Evolutionary conservation across 2,888 invertebrate genomes (phyloP).

Genomic region (Agrypnus murinus): DNA sequence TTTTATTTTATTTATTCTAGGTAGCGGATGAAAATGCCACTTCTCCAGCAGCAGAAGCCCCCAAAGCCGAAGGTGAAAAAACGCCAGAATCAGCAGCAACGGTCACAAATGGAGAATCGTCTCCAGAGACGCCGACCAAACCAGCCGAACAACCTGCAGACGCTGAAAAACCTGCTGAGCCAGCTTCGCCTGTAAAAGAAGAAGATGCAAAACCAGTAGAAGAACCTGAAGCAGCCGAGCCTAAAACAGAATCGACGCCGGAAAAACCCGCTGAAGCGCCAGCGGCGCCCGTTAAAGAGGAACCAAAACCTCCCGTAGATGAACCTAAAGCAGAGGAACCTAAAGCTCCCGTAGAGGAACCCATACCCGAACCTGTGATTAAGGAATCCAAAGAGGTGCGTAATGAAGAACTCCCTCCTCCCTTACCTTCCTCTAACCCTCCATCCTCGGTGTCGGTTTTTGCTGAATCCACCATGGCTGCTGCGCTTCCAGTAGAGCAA

Average conservation of each 20-base stretch:
- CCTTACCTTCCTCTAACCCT: constrained; percentile 83
- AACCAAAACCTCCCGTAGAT: constrained; percentile 55
- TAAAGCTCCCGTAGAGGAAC: constrained; percentile 50
- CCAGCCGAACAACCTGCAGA: constrained; percentile 14
- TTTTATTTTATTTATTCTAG: constrained; percentile 22
- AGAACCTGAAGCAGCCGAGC: constrained; percentile 49
- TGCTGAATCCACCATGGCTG: constrained; percentile 81
- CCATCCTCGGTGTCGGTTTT: constrained; percentile 85
- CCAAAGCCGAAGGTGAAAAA: constrained; percentile 62
- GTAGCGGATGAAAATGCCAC: constrained; percentile 61
- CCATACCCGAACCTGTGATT: constrained; percentile 57
- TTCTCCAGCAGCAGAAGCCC: constrained; percentile 63
- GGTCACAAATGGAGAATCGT: constrained; percentile 58
- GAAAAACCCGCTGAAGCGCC: constrained; percentile 59
- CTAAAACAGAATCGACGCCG: constrained; percentile 52
- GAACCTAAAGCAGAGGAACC: constrained; percentile 53
- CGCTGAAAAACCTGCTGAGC: constrained; percentile 45
- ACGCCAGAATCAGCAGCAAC: constrained; percentile 50
- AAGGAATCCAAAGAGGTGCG: constrained; percentile 73
- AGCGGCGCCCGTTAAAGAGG: constrained; percentile 53
- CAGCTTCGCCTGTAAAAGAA: constrained; percentile 20
- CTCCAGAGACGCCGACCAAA: constrained; percentile 39
- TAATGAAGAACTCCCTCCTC: constrained; percentile 81
- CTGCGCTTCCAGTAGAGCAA: constrained; percentile 66
- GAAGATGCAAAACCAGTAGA: constrained; percentile 56